Base-by-base conservation (phyloP, 2,888 invertebrate species). In the Atethmia centrago region DNA sequence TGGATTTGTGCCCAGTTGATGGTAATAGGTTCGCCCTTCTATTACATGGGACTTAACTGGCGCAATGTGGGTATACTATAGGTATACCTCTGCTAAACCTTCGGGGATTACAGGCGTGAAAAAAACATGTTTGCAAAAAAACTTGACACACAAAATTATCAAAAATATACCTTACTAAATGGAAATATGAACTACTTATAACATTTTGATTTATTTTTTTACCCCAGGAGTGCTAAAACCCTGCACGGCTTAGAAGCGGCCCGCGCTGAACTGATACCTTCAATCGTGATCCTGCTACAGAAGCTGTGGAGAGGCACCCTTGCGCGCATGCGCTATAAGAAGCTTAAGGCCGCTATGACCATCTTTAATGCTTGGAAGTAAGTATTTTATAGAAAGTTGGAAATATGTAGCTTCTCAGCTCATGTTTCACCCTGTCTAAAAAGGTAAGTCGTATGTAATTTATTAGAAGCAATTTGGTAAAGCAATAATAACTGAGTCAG, bases 281-380 rank as follows among this genome's bases (percentile, higher is more conserved):
- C 98, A 75, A 99, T 99, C 85, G 99, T 99, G 71, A 97, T 98
- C 47, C 97, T 99, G 90, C 97, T 99, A 85, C 99, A 99, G 96
- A 99, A 99, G 96, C 98, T 99, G 94, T 99, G 99, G 97, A 97
- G 99, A 86, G 99, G 99, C 40, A 94, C 97, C 77, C 90, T 98
- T 40, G 98, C 98, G 16, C 96, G 99, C 36, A 97, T 97, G 90
- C 97, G 98, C 66, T 99, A 98, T 94, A 97, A 97, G 92, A 97
- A 97, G 93, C 98, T 99, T 97, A 97, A 97, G 93, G 99, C 99
- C 0, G 98, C 99, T 0, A 94, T 98, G 84, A 93, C 96, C 75
- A 99, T 99, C 88, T 98, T 98, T 94, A 97, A 97, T 71, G 97
- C 98, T 14, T 99, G 99, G 96, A 97, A 98, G 96, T 96, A 0